Base-by-base conservation (phyloP, 1,140 invertebrate genomes). In the Musca vetustissima region DNA sequence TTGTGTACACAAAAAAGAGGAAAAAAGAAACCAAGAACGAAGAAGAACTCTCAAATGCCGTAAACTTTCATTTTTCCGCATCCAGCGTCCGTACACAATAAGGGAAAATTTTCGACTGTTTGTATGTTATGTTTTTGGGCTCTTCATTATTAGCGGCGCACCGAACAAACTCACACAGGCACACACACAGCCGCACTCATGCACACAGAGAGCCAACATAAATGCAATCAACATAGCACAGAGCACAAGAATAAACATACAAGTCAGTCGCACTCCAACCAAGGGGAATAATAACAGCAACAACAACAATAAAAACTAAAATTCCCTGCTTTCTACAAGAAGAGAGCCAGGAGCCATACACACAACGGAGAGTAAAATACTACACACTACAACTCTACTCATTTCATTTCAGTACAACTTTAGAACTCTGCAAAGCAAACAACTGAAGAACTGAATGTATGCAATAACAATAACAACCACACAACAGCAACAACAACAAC, bases 81-180 rank as follows among this genome's bases (percentile, higher is more conserved):
- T 50, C 53, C 64, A 70, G 72, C 77, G 78, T 80, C 78, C 78
- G 78, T 76, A 77, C 74, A 75, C 75, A 76, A 75, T 73, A 72
- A 80, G 76, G 78, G 76, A 80, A 80, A 80, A 78, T 80, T 74
- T 74, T 75, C 72, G 76, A 77, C 74, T 77, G 75, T 73, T 68
- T 71, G 65, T 32, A 32, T 32, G 28, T 43, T 43, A 43, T 43
- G 36, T 59, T 49, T 65, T 59, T 32, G 55, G 55, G 55, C 55
- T 59, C 55, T 59, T 43, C 28, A 65, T 65, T 53, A 50, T 57
- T 52, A 67, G 53, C 50, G 14, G 66, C 52, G 24, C 52, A 57
- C 66, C 43, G 32, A 67, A 65, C 48, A 65, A 49, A 49, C 64
- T 13, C 13, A 9, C 47, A 9, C 36, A 13, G 6, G 13, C 28